phyloP scores from a whole-genome alignment of 2,888 invertebrate genomes.

The Eledone cirrhosa region DNA sequence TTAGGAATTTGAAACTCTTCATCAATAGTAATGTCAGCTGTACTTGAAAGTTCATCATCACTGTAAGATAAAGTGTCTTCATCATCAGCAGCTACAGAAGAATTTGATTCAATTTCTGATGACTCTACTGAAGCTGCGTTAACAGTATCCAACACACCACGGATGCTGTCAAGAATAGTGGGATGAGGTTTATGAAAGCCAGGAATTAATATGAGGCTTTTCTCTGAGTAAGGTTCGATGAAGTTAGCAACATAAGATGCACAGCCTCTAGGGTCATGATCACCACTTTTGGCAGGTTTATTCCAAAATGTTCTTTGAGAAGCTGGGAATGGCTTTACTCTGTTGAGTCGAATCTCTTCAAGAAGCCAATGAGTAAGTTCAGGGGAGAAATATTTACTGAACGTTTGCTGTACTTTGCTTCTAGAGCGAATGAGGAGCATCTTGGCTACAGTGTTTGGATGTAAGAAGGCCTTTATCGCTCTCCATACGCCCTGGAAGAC shows the following conservation, averaged over 20 bases:
- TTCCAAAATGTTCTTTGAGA: constrained; percentile 61
- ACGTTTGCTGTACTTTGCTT: constrained; percentile 53
- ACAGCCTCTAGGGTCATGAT: constrained; percentile 63
- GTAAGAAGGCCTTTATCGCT: constrained; percentile 61
- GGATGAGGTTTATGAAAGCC: constrained; percentile 59
- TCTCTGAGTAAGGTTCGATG: constrained; percentile 42
- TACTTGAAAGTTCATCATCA: constrained; percentile 28
- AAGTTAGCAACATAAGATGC: constrained; percentile 54
- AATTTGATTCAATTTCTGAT: constrained; percentile 34
- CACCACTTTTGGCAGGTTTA: constrained; percentile 37
- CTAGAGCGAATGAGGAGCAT: constrained; percentile 55
- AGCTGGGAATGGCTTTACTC: constrained; percentile 47
- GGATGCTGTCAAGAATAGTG: constrained; percentile 53
- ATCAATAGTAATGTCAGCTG: constrained; percentile 39
- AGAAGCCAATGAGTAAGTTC: constrained; percentile 59
- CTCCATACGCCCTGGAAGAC: constrained; percentile 64
- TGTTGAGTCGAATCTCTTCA: constrained; percentile 61
- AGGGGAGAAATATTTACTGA: constrained; percentile 52
- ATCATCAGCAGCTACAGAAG: constrained; percentile 6
- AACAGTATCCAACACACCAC: constrained; percentile 1
- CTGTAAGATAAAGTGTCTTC: constrained; percentile 25
- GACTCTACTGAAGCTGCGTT: constrained; percentile 27
- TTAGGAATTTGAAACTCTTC: constrained; percentile 46
- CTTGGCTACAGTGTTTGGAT: constrained; percentile 59
- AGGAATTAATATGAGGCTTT: neutral